Evolutionary conservation across 2,797 vertebrate species (phyloP).

Genomic region (Pogoniulus pusillus): DNA sequence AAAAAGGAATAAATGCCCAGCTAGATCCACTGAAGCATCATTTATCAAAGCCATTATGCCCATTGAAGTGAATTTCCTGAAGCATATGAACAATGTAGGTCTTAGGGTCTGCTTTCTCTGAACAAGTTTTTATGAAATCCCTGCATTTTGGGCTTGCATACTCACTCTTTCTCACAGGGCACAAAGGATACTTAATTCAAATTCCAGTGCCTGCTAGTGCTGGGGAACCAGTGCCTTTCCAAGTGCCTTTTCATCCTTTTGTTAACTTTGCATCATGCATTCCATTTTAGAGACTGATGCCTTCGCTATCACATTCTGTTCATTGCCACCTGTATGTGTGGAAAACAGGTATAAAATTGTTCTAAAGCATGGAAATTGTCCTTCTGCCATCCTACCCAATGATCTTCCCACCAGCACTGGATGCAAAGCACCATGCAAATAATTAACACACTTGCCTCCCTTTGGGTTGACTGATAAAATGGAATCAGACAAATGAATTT

Average conservation of each 20-base stretch:
- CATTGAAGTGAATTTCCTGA: not conserved
- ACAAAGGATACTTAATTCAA: not conserved
- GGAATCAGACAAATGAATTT: conserved; percentile 57
- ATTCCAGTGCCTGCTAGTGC: not conserved
- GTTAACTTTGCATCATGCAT: not conserved
- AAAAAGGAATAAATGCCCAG: not conserved
- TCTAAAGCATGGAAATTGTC: not conserved
- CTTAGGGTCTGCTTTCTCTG: not conserved
- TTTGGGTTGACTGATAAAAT: conserved; percentile 56
- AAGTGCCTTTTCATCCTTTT: not conserved
- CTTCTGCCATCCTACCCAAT: not conserved
- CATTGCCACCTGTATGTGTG: rapidly evolving
- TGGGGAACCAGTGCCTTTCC: not conserved
- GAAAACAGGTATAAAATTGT: not conserved
- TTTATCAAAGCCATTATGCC: not conserved
- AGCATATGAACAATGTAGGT: not conserved
- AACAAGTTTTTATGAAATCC: not conserved
- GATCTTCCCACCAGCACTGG: not conserved
- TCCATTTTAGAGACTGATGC: not conserved
- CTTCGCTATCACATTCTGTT: not conserved
- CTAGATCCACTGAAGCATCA: not conserved
- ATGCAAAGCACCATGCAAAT: not conserved
- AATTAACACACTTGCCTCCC: conserved; percentile 6
- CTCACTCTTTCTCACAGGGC: not conserved
- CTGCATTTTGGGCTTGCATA: not conserved